Evolutionary conservation across 2,888 invertebrate genomes (phyloP), one percentile per base, ranked within the genome.

Genomic region (Trissonchulus latispiculum): DNA sequence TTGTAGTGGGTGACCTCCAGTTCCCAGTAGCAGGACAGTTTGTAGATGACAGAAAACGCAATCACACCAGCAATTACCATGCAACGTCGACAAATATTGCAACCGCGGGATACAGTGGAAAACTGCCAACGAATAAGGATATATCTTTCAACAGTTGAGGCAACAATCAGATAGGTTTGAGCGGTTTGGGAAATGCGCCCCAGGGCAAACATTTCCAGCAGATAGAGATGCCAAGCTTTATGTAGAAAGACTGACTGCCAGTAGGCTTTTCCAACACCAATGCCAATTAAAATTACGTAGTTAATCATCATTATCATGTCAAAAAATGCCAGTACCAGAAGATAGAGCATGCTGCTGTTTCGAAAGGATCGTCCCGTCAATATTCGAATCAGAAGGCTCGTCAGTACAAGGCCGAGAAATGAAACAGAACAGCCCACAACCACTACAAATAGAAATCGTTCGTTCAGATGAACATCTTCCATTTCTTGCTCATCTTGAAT

Each of bases 121-220:
- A 68, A 15, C 8, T 15, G 35, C 15, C 18, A 33, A 8, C 18
- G 68, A 68, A 15, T 29, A 15, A 28, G 18, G 29, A 77, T 72
- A 74, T 78, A 79, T 71, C 79, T 69, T 73, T 79, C 79, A 36
- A 78, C 75, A 2, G 79, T 78, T 23, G 79, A 79, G 2, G 78
- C 77, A n/a, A 79, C 78, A 72, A 79, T 79, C 61, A 79, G 69
- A 32, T 77, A 75, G n/a, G 78, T 77, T 0, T 78, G 77, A 8
- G 77, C 76, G 31, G 77, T 76, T 59, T 78, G 23, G 33, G 32
- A 31, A 1, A 77, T 75, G 71, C 77, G 78, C 36, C 77, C 78
- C 66, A 77, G 73, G 29, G 79, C 77, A 37, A 78, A 77, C 23
- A 78, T 75, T 32, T 73, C 72, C 62, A 76, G 73, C 32, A 79